Evolutionary conservation across 2,113 vertebrate species (phyloP).

Genomic region (Alligator mississippiensis): DNA sequence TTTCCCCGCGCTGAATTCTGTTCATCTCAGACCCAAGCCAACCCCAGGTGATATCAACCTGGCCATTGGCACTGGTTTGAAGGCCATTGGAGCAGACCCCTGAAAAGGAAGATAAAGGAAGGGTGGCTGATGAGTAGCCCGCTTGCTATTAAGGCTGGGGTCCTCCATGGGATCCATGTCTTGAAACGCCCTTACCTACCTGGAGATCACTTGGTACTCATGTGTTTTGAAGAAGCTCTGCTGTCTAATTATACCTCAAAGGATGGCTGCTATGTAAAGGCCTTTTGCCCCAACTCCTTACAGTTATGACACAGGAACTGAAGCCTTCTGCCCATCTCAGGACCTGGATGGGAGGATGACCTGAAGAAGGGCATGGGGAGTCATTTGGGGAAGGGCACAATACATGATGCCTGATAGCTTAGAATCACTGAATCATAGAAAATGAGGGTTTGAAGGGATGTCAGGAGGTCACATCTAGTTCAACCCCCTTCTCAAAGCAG

Average conservation of each 20-base stretch:
- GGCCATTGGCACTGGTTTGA: neutral
- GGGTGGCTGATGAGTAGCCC: neutral
- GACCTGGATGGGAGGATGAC: too few species aligned
- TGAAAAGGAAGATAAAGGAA: neutral
- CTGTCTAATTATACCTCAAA: neutral
- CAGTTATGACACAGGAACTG: neutral
- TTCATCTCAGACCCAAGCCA: neutral
- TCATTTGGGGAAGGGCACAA: too few species aligned
- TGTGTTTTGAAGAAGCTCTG: neutral
- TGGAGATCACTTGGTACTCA: neutral
- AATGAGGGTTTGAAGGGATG: too few species aligned
- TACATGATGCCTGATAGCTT: too few species aligned
- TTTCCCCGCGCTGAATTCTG: neutral
- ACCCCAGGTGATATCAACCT: neutral
- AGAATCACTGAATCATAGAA: too few species aligned
- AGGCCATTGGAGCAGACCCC: neutral
- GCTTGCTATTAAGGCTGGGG: neutral
- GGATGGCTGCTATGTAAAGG: neutral
- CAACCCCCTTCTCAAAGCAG: too few species aligned
- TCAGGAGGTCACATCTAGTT: too few species aligned
- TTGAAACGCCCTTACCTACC: neutral
- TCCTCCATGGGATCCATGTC: neutral
- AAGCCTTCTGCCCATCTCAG: neutral
- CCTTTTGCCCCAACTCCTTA: neutral
- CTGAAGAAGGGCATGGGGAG: too few species aligned